Evolutionary conservation across 2,888 invertebrate species (phyloP).

Genomic region (Troides helena): DNA sequence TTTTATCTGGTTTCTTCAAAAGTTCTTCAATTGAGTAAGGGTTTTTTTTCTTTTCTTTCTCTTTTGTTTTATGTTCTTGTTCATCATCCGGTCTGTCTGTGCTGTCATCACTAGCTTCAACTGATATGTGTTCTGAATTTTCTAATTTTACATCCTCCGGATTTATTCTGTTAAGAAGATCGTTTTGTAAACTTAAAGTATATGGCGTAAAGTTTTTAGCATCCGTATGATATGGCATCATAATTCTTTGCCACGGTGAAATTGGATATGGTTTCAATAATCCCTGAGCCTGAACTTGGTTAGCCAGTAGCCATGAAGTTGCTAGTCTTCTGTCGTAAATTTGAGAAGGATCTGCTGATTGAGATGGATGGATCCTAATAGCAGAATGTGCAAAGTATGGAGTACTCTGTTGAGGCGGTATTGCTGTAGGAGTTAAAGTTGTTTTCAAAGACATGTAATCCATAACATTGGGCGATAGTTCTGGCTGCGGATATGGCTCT

Average conservation of each 20-base stretch:
- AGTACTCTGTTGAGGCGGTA: conserved; percentile 54
- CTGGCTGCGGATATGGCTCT: conserved; percentile 65
- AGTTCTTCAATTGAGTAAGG: conserved; percentile 94
- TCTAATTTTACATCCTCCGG: conserved; percentile 70
- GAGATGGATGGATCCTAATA: conserved; percentile 64
- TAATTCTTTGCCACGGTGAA: conserved; percentile 80
- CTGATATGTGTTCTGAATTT: conserved; percentile 70
- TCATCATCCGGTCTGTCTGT: conserved; percentile 77
- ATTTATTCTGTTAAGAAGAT: conserved; percentile 62
- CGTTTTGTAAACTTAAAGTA: conserved; percentile 60
- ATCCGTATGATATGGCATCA: conserved; percentile 77
- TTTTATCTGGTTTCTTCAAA: conserved; percentile 88
- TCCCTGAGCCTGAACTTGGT: conserved; percentile 73
- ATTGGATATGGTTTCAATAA: conserved; percentile 75
- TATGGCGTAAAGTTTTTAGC: conserved; percentile 66
- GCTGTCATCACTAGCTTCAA: conserved; percentile 82
- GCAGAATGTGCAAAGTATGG: conserved; percentile 71
- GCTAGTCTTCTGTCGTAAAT: conserved; percentile 76
- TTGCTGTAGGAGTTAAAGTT: conserved; percentile 50
- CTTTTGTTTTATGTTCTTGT: conserved; percentile 57
- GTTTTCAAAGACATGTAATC: conserved; percentile 73
- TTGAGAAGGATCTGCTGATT: conserved; percentile 52
- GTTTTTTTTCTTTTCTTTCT: conserved; percentile 84
- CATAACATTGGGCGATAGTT: conserved; percentile 64
- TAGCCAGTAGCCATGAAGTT: conserved; percentile 78